These are phyloP conservation scores for Sapayoa aenigma DNA, from an alignment of 2,113 vertebrate species.

Conservation along the genomic window DNA sequence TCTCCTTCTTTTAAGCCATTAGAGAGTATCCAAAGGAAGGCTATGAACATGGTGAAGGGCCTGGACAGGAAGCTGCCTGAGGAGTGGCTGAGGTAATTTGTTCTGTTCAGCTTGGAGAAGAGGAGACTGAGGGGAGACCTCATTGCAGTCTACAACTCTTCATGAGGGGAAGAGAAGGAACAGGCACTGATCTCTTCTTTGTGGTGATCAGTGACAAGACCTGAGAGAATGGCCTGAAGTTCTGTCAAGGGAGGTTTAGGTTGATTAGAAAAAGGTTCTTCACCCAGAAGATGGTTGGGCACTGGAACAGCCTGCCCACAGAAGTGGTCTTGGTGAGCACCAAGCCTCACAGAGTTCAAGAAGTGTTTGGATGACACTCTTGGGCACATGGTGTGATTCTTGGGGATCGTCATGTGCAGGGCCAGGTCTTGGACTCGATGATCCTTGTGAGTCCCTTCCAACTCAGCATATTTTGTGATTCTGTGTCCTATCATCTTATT, in stretches of 20 bases:
- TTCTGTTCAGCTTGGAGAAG: background rate
- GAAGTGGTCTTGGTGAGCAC: background rate
- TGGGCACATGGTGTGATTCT: background rate
- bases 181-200: background rate
- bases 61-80: background rate
- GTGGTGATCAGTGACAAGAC: background rate
- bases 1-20: background rate
- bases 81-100: background rate
- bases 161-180: background rate
- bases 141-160: background rate
- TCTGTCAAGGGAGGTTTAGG: background rate
- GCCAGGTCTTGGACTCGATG: background rate
- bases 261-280: background rate
- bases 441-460: background rate
- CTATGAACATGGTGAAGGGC: background rate
- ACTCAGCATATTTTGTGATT: background rate
- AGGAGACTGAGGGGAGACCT: background rate
- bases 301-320: background rate
- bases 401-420: background rate
- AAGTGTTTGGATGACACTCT: background rate
- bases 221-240: background rate
- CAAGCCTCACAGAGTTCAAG: background rate
- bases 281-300: background rate
- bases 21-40: background rate
- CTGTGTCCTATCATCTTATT: background rate